These are phyloP conservation scores for Ochropleura plecta DNA, from an alignment of 2,888 invertebrate species.

Conservation along the genomic window DNA sequence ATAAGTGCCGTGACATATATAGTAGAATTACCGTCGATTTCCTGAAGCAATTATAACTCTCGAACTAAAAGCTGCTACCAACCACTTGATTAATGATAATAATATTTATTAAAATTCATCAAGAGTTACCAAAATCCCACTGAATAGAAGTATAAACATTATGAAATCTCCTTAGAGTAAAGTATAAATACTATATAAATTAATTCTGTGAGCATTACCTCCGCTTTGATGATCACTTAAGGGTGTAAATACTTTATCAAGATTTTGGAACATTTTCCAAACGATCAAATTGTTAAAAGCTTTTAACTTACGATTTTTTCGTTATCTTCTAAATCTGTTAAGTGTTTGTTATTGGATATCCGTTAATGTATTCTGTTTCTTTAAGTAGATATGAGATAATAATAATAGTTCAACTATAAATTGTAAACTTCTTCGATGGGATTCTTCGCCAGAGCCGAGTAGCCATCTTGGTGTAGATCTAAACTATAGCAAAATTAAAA, in stretches of 20 bases:
- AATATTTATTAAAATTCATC: slow-evolving; percentile 11
- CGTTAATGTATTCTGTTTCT: neutral
- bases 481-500: slow-evolving; percentile 21
- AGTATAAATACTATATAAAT: slow-evolving; percentile 15
- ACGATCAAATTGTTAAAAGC: slow-evolving; percentile 16
- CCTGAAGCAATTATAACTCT: neutral
- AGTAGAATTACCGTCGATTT: neutral
- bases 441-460: slow-evolving; percentile 18
- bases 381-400: neutral
- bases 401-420: slow-evolving; percentile 42
- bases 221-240: slow-evolving; percentile 46
- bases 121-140: neutral
- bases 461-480: slow-evolving; percentile 10
- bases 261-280: slow-evolving; percentile 14
- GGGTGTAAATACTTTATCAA: slow-evolving; percentile 42
- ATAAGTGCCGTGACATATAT: neutral
- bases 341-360: neutral
- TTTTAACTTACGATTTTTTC: slow-evolving; percentile 15
- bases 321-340: neutral
- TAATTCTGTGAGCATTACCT: slow-evolving; percentile 27
- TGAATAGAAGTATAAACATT: slow-evolving; percentile 16
- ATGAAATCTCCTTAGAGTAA: slow-evolving; percentile 7
- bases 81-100: neutral
- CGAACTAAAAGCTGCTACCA: neutral
- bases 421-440: slow-evolving; percentile 38